These are phyloP conservation scores for Peribatodes rhomboidaria DNA, from an alignment of 2,888 invertebrate genomes.

Conservation along the genomic window DNA sequence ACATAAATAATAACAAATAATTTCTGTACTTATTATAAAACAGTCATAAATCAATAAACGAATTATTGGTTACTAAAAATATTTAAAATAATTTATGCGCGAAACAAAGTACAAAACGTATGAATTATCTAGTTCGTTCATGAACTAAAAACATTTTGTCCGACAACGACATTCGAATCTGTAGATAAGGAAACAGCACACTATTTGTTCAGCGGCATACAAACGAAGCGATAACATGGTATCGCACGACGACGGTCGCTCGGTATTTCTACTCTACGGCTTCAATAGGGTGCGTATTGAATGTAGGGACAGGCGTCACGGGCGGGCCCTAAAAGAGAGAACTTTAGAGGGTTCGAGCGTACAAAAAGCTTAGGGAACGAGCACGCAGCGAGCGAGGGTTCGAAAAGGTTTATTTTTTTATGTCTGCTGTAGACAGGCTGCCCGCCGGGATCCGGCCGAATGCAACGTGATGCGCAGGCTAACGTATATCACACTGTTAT, in stretches of 20 bases:
- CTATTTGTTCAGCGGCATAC: constrained; percentile 54
- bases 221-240: constrained; percentile 53
- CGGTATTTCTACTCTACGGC: constrained; percentile 56
- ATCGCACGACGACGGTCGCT: constrained; percentile 45
- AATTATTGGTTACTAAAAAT: not conserved
- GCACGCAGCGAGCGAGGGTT: constrained; percentile 56
- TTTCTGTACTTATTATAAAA: not conserved
- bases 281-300: constrained; percentile 68
- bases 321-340: constrained; percentile 63
- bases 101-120: not conserved
- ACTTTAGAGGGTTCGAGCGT: constrained; percentile 55
- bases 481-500: constrained; percentile 15
- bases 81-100: not conserved
- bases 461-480: constrained; percentile 13
- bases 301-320: constrained; percentile 54
- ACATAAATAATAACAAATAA: too few species aligned
- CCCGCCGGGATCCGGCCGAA: constrained; percentile 30
- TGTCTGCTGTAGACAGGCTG: constrained; percentile 53
- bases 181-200: constrained; percentile 53
- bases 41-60: not conserved
- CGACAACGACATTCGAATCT: constrained; percentile 47
- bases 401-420: constrained; percentile 74
- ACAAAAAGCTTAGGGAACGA: constrained; percentile 75
- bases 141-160: constrained; percentile 42
- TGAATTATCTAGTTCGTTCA: constrained; percentile 19